These are phyloP conservation scores for Megalops atlanticus DNA, from an alignment of 2,113 vertebrate species.

Conservation along the genomic window DNA sequence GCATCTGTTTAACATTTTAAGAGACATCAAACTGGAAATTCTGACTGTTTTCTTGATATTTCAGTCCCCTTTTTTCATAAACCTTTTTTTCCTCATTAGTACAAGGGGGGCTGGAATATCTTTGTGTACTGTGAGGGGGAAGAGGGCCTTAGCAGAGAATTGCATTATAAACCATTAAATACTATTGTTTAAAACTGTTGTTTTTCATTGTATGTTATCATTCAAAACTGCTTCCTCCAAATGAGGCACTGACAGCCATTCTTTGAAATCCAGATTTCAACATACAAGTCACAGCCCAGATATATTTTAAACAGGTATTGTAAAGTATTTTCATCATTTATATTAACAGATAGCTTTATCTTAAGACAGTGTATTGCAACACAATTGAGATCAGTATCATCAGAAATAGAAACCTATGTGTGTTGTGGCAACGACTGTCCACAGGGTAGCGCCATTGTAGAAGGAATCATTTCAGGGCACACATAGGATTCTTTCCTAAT, in stretches of 20 bases:
- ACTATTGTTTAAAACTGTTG: constrained; percentile 69
- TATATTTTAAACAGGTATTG: too few species aligned
- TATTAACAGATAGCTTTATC: too few species aligned
- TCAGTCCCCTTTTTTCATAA: constrained; percentile 16
- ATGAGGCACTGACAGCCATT: neutral
- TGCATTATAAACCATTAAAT: constrained; percentile 78
- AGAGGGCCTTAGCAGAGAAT: constrained; percentile 68
- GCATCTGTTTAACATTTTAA: constrained; percentile 45
- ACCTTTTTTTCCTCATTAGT: constrained; percentile 57
- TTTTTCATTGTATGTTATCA: constrained; percentile 25
- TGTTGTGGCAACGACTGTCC: neutral
- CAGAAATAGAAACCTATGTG: neutral
- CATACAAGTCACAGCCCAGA: neutral
- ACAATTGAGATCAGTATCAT: too few species aligned
- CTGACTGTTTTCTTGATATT: constrained; percentile 17
- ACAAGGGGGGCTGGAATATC: constrained; percentile 64
- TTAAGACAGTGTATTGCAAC: too few species aligned
- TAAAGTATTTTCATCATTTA: too few species aligned
- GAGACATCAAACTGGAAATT: constrained; percentile 31
- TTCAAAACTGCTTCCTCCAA: neutral
- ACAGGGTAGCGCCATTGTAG: neutral
- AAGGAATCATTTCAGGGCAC: neutral
- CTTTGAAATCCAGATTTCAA: neutral
- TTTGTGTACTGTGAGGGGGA: constrained; percentile 64
- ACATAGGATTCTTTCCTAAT: too few species aligned